These are phyloP conservation scores for Micromys minutus DNA, from an alignment of 2,113 vertebrate genomes.

Conservation along the genomic window DNA sequence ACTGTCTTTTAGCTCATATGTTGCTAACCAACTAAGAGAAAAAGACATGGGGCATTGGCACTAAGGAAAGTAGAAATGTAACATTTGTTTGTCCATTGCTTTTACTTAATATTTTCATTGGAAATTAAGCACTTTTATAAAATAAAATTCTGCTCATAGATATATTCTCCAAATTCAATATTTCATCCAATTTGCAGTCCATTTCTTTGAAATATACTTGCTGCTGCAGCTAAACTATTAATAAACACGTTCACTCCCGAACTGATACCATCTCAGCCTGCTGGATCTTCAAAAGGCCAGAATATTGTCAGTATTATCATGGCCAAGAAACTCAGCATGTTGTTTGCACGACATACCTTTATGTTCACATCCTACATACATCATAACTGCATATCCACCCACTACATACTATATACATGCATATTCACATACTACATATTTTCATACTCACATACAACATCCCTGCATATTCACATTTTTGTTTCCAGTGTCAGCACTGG, in stretches of 20 bases:
- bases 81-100: neutral
- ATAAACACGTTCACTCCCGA: neutral
- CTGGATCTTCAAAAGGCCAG: neutral
- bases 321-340: neutral
- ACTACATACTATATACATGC: too few relatives aligned
- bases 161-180: neutral
- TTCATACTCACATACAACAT: neutral
- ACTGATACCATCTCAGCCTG: neutral
- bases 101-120: neutral
- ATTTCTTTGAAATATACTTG: neutral
- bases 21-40: neutral
- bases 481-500: neutral
- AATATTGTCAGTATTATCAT: neutral
- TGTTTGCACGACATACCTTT: neutral
- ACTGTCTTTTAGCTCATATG: neutral
- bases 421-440: too few relatives aligned
- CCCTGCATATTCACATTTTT: fast-evolving
- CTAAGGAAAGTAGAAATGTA: neutral
- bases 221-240: neutral
- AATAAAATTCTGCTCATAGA: neutral
- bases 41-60: neutral
- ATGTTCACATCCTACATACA: too few relatives aligned
- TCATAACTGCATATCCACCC: too few relatives aligned
- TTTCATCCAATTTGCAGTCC: neutral
- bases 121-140: neutral